Evolutionary conservation across 2,797 vertebrate genomes (phyloP), one percentile per base, ranked within the genome.

Genomic region (Xenopus petersii): DNA sequence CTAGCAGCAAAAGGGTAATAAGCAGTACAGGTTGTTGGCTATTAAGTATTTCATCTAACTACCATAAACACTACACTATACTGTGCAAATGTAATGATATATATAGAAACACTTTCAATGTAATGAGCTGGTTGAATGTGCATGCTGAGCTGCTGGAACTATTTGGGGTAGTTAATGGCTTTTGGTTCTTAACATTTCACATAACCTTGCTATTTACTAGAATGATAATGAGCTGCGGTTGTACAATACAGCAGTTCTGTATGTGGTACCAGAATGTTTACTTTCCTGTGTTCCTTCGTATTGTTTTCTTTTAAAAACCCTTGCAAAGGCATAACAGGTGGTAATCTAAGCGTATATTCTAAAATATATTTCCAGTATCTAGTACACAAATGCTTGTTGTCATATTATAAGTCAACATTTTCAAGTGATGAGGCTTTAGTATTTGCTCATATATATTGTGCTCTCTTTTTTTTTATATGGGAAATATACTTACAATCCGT

Each of bases 381-480:
- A 15, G 55, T 42, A 46, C 60, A 51, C 48, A 21, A 12, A 75
- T 26, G 36, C 33, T 49, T 59, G 21, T 70, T 64, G n/a, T 62
- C 21, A 16, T 64, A 56, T 70, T 64, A 54, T 24, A 36, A 51
- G 67, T 68, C 49, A 49, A 47, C 49, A 24, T 62, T 63, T 65
- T 68, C 48, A 51, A 59, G 24, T 12, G 49, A 62, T 69, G 33
- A 42, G 30, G 62, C 10, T 24, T 12, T 49, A 63, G 67, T 42
- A 75, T 68, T 62, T 75, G 15, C 64, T 75, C 64, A 48, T 64
- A 42, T 59, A 64, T 60, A 60, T 65, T 65, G 51, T 15, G 49
- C 49, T 61, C 48, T 67, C 56, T 42, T 12, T 42, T 4, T 51
- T 51, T 51, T 42, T 54, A 30, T 33, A 56, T 61, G 5, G 60